phyloP scores from a whole-genome alignment of 2,888 invertebrate genomes.

The Hesperia comma region DNA sequence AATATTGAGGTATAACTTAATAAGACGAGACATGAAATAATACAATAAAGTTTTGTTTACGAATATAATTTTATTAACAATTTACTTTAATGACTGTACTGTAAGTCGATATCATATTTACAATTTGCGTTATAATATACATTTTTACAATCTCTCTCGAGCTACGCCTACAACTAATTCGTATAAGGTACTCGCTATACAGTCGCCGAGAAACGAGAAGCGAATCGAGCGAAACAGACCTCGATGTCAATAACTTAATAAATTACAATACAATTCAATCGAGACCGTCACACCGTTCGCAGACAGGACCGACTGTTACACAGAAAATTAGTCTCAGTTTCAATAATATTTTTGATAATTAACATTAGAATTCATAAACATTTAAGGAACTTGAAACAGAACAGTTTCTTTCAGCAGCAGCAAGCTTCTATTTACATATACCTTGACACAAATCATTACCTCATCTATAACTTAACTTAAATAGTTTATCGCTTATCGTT shows the following conservation, averaged over 20 bases:
- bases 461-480: neutral
- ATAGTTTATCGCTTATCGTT: constrained; percentile 15
- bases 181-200: constrained; percentile 38
- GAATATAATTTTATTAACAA: constrained; percentile 85
- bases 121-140: constrained; percentile 75
- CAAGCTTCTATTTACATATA: constrained; percentile 6
- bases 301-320: neutral
- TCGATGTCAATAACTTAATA: neutral
- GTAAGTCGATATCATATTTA: constrained; percentile 82
- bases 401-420: neutral
- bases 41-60: constrained; percentile 69
- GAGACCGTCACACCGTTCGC: neutral
- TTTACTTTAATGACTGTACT: constrained; percentile 83
- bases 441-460: constrained; percentile 1
- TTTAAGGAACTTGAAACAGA: neutral
- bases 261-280: constrained; percentile 7
- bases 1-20: neutral
- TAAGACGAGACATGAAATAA: constrained; percentile 54
- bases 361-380: neutral
- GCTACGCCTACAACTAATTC: constrained; percentile 52
- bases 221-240: constrained; percentile 5
- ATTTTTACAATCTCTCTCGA: constrained; percentile 80
- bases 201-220: constrained; percentile 24
- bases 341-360: neutral
- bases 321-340: neutral